Evolutionary conservation across 1,140 invertebrate species (phyloP).

Genomic region (Anastatus disparis): DNA sequence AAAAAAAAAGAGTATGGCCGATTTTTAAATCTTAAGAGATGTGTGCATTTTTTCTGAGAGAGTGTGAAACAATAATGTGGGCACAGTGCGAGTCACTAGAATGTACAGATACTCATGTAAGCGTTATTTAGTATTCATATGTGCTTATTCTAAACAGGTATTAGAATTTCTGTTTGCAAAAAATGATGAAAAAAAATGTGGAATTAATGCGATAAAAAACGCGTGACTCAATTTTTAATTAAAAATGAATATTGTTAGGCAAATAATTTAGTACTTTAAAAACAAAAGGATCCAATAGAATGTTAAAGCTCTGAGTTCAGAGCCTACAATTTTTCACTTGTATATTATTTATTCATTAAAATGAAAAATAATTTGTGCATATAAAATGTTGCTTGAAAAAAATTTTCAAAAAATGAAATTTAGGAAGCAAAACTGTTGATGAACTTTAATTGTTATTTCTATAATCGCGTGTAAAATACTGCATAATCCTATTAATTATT

Average conservation of each 20-base stretch:
- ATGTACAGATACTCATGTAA: conserved; percentile 28
- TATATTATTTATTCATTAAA: conserved; percentile 9
- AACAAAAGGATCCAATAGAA: conserved; percentile 22
- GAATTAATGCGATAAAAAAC: neutral
- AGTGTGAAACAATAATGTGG: neutral
- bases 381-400: conserved; percentile 11
- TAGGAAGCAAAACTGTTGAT: conserved; percentile 17
- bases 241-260: neutral
- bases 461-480: conserved; percentile 36
- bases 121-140: conserved; percentile 31
- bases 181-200: neutral
- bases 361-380: conserved; percentile 13
- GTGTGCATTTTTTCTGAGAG: conserved; percentile 2
- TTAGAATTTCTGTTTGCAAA: conserved; percentile 19
- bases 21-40: conserved; percentile 4
- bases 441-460: conserved; percentile 9
- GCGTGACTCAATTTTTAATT: conserved; percentile 10
- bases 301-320: neutral
- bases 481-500: conserved; percentile 23
- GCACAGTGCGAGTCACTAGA: conserved; percentile 33
- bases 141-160: conserved; percentile 33
- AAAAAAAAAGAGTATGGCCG: conserved; percentile 13
- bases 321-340: conserved; percentile 19
- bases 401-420: conserved; percentile 22
- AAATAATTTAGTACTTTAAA: conserved; percentile 7